phyloP scores from a whole-genome alignment of 1,140 invertebrate species.

The Calephelis nemesis region DNA sequence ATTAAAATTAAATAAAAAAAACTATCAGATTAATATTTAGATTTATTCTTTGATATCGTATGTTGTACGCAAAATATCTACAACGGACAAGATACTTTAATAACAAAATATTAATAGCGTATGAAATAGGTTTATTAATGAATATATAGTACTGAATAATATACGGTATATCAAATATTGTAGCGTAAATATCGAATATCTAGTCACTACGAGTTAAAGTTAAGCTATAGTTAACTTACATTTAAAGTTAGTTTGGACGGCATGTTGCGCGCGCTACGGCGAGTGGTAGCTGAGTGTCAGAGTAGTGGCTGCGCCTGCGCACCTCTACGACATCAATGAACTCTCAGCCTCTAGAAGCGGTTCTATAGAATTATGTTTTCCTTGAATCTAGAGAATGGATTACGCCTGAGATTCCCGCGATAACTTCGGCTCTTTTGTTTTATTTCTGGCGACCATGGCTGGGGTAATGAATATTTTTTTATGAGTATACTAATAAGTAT shows the following conservation, averaged over 20 bases:
- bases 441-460: conserved; percentile 8
- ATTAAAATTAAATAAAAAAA: too few relatives aligned
- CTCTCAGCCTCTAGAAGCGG: conserved; percentile 50
- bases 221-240: conserved; percentile 45
- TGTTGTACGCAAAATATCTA: too few relatives aligned
- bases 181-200: too few relatives aligned
- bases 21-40: too few relatives aligned
- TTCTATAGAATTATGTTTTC: conserved; percentile 36
- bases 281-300: conserved; percentile 56
- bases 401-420: conserved; percentile 30
- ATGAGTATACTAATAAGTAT: neutral
- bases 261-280: conserved; percentile 63
- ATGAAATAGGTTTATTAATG: too few relatives aligned
- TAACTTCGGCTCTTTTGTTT: conserved; percentile 18
- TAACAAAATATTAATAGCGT: too few relatives aligned
- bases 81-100: too few relatives aligned
- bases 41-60: too few relatives aligned
- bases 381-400: conserved; percentile 38
- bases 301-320: conserved; percentile 49
- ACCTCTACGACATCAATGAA: conserved; percentile 44
- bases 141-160: too few relatives aligned
- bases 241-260: conserved; percentile 43
- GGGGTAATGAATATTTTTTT: conserved; percentile 2
- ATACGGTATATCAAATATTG: too few relatives aligned
- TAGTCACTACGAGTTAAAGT: neutral